Percentiles rank a stretch among this genome's conserved stretches.
These are phyloP conservation scores for Buphagus erythrorhynchus DNA, from an alignment of 2,797 vertebrate species.

Conservation along the genomic window DNA sequence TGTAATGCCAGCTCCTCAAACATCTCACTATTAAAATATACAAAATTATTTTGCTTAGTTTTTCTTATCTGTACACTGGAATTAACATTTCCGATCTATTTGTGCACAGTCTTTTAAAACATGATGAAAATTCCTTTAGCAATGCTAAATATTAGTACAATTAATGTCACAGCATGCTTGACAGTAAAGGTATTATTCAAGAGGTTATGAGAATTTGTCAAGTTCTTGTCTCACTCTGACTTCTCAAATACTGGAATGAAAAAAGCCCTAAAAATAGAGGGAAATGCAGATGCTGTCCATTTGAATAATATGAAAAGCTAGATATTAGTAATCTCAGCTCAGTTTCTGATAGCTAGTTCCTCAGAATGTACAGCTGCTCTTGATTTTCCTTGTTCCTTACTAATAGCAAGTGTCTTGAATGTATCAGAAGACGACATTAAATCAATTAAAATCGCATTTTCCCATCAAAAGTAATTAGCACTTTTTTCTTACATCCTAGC, in stretches of 20 bases:
- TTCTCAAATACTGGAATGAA: neutral
- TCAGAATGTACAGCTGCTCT: neutral
- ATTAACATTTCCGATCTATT: neutral
- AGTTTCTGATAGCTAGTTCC: neutral
- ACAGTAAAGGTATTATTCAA: neutral
- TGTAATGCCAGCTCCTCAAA: neutral
- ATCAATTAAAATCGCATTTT: constrained; percentile 30
- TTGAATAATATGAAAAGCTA: neutral
- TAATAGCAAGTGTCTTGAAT: neutral
- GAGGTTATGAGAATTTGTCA: neutral
- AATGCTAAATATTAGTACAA: neutral
- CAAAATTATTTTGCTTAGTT: neutral
- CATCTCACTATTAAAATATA: neutral
- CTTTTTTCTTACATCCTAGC: neutral
- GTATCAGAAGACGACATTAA: constrained; percentile 20
- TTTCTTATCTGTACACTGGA: neutral
- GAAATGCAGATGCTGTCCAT: neutral
- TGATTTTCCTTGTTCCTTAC: neutral
- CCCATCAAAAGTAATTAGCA: constrained; percentile 17
- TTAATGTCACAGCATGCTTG: neutral
- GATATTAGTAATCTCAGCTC: neutral
- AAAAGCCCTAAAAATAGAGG: neutral
- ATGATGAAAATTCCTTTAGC: neutral
- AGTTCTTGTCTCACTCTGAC: neutral
- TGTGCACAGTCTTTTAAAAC: neutral